Conservation (phyloP, 2,888 invertebrate species). For the Tachina grossa region DNA sequence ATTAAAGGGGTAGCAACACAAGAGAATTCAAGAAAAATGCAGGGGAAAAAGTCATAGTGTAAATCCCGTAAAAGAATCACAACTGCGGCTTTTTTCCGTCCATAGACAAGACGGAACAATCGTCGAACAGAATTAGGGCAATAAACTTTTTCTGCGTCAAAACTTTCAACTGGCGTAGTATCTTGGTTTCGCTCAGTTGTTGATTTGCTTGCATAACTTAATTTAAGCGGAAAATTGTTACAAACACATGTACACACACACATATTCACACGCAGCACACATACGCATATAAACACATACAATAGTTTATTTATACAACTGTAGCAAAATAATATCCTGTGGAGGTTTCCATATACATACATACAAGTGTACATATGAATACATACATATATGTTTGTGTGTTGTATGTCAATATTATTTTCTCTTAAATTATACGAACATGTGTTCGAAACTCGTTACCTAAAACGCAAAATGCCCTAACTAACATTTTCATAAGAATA, state of each 20-base stretch:
- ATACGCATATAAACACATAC: background rate
- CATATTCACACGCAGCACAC: background rate
- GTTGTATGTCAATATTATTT: background rate
- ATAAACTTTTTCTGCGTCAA: background rate
- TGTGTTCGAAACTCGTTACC: background rate
- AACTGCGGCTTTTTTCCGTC: no score
- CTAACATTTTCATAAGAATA: no score
- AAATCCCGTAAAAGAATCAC: no score
- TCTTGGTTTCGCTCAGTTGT: background rate
- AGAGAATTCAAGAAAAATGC: no score
- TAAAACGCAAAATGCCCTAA: no score
- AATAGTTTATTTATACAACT: background rate
- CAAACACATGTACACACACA: background rate
- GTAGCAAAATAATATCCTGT: constrained; percentile 13
- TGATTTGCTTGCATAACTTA: constrained; percentile 51
- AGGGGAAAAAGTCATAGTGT: no score
- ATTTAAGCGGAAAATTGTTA: constrained; percentile 45
- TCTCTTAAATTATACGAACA: constrained; percentile 17
- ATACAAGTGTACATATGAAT: no score
- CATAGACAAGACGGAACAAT: no score
- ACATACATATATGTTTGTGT: background rate
- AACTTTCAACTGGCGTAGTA: constrained; percentile 11
- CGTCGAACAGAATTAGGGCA: no score
- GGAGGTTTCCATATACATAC: background rate
- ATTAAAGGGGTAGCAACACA: no score